Conservation (phyloP, 2,888 invertebrate genomes). For the Xestia xanthographa region DNA sequence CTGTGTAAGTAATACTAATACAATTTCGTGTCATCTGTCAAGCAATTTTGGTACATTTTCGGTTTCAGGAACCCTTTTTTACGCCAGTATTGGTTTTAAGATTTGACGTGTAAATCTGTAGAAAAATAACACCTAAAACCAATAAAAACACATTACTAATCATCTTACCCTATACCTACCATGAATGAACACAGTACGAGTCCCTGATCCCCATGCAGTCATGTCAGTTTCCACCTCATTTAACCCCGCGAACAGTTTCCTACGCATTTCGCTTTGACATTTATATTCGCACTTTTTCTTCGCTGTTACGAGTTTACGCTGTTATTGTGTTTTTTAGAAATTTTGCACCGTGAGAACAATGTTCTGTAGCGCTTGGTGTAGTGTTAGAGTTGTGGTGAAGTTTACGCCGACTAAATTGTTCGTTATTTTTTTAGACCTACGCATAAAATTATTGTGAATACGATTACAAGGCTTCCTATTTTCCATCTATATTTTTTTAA, state of each 20-base stretch:
- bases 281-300: constrained; percentile 78
- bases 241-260: constrained; percentile 80
- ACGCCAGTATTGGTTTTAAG: not conserved
- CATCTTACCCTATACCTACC: not conserved
- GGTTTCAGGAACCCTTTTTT: too few species aligned
- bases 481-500: not conserved
- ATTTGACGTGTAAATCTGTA: not conserved
- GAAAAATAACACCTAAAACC: not conserved
- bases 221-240: constrained; percentile 84
- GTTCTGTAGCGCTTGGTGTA: constrained; percentile 18
- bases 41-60: not conserved
- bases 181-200: not conserved
- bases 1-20: not conserved
- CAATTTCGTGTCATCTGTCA: not conserved
- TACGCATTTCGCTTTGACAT: constrained; percentile 78
- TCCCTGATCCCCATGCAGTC: constrained; percentile 69
- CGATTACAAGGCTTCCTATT: not conserved
- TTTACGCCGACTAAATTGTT: not conserved
- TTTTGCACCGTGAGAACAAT: constrained; percentile 70
- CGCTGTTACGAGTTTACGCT: constrained; percentile 47
- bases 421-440: not conserved
- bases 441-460: not conserved
- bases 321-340: constrained; percentile 68
- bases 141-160: not conserved
- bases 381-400: not conserved